Base-by-base conservation (phyloP, 2,797 vertebrate species). In the Sebastes nivosus region DNA sequence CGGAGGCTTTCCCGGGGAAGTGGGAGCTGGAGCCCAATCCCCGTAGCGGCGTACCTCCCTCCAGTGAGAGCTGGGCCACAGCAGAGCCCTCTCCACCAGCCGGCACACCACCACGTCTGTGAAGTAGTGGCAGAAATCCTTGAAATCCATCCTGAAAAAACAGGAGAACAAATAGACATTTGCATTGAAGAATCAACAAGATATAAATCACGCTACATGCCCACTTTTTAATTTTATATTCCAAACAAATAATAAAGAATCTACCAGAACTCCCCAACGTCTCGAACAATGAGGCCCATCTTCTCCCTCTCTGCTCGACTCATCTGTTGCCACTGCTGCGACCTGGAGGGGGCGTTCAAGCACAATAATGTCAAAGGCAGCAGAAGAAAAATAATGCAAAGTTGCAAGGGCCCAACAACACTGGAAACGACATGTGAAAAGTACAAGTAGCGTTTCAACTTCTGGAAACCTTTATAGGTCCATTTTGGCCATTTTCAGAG, bases 181-280 rank as follows among this genome's bases (percentile, higher is more conserved):
- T 38, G 13, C 36, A 38, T 14, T 14, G 5, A 1, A 38, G 36
- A 30, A 30, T 32, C 32, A 27, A 1, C 3, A 14, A 8, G 1
- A 29, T 4, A 29, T 46, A 13, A 50, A 67, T 63, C 8, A 72
- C 29, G 18, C 11, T 18, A 4, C 4, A 12, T 18, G 42, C 3
- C 30, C 61, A 18, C 0, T 18, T 50, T 54, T 61, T 46, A 46
- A 46, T 46, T 50, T 50, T 50, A 1, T 50, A 25, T 50, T 38
- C 24, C 22, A 18, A 24, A 64, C 11, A 32, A 22, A 66, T 1
- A 34, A n/a, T 32, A n/a, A 65, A 54, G 61, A 54, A 18, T 3
- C 36, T 88, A 96, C 96, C 96, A 97, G 89, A 97, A 97, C 68
- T 97, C 96, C 25, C 96, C 96, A 0, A 97, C 94, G n/a, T 97